phyloP scores from a whole-genome alignment of 2,888 invertebrate species.

The Brachyopa scutellaris region DNA sequence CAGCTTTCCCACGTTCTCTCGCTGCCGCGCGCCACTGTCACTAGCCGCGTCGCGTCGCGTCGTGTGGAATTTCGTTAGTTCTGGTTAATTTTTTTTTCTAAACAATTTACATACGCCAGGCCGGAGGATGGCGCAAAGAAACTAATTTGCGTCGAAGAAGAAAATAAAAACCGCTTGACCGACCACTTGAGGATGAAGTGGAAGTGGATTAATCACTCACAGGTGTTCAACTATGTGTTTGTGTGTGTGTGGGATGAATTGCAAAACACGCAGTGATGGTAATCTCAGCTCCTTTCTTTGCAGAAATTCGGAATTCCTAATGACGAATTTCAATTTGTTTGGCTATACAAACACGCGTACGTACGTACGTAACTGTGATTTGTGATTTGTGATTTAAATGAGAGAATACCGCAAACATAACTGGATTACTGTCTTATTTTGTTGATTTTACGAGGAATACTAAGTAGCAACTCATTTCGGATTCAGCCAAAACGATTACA shows the following conservation, averaged over 20 bases:
- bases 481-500: too few species aligned
- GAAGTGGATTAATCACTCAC: constrained; percentile 66
- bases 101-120: too few species aligned
- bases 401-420: constrained; percentile 16
- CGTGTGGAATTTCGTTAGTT: constrained; percentile 2
- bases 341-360: neutral
- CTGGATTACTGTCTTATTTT: constrained; percentile 30
- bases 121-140: constrained; percentile 38
- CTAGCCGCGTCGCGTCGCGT: neutral
- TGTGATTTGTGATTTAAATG: constrained; percentile 47
- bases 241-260: constrained; percentile 5
- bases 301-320: constrained; percentile 7
- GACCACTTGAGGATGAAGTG: constrained; percentile 58
- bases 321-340: constrained; percentile 24
- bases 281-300: neutral
- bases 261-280: neutral
- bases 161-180: constrained; percentile 60
- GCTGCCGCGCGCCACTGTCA: neutral
- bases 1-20: constrained; percentile 4
- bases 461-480: neutral
- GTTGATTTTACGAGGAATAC: neutral
- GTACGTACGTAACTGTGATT: neutral
- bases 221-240: too few species aligned
- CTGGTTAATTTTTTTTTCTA: neutral
- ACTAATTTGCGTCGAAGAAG: constrained; percentile 58